Evolutionary conservation across 2,888 invertebrate species (phyloP).

Genomic region (Thecocarcelia acutangulata): DNA sequence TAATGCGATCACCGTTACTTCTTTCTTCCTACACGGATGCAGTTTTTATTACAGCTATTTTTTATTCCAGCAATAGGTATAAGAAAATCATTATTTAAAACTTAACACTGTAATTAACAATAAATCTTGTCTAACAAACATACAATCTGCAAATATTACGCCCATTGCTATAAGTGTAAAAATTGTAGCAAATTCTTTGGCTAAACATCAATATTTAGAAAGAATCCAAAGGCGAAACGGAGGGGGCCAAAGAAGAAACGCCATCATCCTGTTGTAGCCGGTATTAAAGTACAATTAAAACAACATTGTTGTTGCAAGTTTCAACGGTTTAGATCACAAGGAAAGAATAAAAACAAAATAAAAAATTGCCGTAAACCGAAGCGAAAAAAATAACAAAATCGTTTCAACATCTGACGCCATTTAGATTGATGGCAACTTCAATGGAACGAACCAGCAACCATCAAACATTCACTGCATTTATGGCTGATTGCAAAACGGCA

Average conservation of each 20-base stretch:
- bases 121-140: not conserved
- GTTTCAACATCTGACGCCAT: slow-evolving; percentile 58
- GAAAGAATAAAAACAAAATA: slow-evolving; percentile 1
- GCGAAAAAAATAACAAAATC: slow-evolving; percentile 26
- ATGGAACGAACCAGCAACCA: slow-evolving; percentile 23
- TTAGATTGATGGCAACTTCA: slow-evolving; percentile 63
- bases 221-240: not conserved
- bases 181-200: slow-evolving; percentile 35
- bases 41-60: too few species aligned
- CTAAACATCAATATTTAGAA: slow-evolving; percentile 29
- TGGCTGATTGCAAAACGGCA: slow-evolving; percentile 22
- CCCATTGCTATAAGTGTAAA: not conserved
- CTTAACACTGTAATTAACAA: slow-evolving; percentile 1
- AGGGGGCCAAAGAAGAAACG: too few species aligned
- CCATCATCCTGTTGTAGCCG: slow-evolving; percentile 15
- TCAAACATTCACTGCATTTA: slow-evolving; percentile 28
- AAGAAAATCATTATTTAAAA: not conserved
- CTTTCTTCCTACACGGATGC: too few species aligned
- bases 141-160: not conserved
- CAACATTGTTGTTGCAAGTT: slow-evolving; percentile 58
- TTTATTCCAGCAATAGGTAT: too few species aligned
- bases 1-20: too few species aligned
- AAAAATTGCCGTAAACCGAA: slow-evolving; percentile 6
- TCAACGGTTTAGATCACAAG: slow-evolving; percentile 7
- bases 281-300: slow-evolving; percentile 54